These are phyloP conservation scores for Climacteris rufus DNA, from an alignment of 2,113 vertebrate genomes.

Conservation along the genomic window DNA sequence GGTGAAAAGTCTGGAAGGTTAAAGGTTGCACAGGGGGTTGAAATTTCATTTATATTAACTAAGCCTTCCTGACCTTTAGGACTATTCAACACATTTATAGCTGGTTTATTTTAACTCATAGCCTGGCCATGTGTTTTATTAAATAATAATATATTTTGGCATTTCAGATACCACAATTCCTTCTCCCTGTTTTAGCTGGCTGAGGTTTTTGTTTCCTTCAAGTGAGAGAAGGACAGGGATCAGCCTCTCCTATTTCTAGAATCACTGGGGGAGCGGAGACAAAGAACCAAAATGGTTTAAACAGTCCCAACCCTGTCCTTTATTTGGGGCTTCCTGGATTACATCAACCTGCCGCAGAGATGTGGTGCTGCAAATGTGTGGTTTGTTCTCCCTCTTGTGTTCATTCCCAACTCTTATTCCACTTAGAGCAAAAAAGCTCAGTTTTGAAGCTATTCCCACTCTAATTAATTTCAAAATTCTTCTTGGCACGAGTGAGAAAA, in stretches of 20 bases:
- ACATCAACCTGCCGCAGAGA: not conserved
- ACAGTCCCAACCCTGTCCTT: not conserved
- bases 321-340: not conserved
- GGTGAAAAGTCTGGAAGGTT: not conserved
- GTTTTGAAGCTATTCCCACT: not conserved
- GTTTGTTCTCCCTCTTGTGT: slow-evolving; percentile 60
- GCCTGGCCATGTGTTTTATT: not conserved
- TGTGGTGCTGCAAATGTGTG: not conserved
- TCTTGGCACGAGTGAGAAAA: not conserved
- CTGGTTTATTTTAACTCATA: not conserved
- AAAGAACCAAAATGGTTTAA: not conserved
- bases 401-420: not conserved
- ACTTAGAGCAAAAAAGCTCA: not conserved
- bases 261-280: not conserved
- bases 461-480: not conserved
- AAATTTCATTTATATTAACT: not conserved
- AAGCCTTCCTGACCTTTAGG: not conserved
- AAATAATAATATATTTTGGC: not conserved
- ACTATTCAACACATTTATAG: not conserved
- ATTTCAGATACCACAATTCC: not conserved
- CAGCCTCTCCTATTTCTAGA: not conserved
- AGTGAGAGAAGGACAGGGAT: not conserved
- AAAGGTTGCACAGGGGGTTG: not conserved
- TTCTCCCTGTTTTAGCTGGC: not conserved
- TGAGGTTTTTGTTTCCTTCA: not conserved